A percentile compares a stretch with the other conserved stretches of the same genome.
Conservation (phyloP, 2,113 vertebrate species). For the Carollia perspicillata region DNA sequence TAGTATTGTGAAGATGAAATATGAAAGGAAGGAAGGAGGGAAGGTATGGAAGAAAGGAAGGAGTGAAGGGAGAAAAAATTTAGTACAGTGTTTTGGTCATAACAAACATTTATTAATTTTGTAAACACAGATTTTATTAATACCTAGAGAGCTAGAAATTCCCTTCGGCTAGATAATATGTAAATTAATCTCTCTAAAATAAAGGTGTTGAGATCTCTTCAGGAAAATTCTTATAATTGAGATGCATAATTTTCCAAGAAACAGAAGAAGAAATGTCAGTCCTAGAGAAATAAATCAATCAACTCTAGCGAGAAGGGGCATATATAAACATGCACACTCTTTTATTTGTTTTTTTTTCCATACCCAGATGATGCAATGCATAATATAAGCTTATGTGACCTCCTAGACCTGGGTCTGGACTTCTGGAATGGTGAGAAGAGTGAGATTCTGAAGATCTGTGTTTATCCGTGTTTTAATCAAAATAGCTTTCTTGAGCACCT, state of each 20-base stretch:
- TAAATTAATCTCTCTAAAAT: not conserved
- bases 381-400: not conserved
- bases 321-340: not conserved
- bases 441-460: not conserved
- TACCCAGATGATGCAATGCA: not conserved
- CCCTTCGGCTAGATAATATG: not conserved
- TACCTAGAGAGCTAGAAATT: not conserved
- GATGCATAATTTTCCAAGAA: not conserved
- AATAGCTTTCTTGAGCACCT: not conserved
- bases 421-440: not conserved
- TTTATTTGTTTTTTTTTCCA: not conserved
- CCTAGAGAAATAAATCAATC: not conserved
- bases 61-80: not conserved
- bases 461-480: not conserved
- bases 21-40: not conserved
- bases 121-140: not conserved
- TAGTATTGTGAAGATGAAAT: not conserved
- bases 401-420: not conserved
- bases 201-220: not conserved
- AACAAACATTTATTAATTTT: conserved; percentile 19
- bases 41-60: too few species aligned
- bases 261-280: not conserved
- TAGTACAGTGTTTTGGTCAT: not conserved
- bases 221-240: not conserved
- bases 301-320: not conserved